A percentile compares a stretch with the other conserved stretches of the same genome.
phyloP scores from a whole-genome alignment of 2,888 invertebrate species.

The Dolichopus griseipennis region DNA sequence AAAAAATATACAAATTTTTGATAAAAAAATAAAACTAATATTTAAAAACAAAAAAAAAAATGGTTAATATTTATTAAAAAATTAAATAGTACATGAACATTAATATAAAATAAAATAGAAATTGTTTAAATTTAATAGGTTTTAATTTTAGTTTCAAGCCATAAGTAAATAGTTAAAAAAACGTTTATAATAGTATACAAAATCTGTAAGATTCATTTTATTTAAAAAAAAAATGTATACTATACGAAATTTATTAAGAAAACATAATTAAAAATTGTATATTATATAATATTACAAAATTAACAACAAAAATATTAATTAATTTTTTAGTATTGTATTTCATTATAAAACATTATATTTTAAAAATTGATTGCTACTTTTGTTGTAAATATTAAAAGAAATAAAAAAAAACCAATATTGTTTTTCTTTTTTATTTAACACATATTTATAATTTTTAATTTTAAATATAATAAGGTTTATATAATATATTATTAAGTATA shows the following conservation, averaged over 20 bases:
- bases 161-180: neutral
- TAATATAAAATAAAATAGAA: neutral
- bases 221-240: no score
- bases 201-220: neutral
- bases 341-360: neutral
- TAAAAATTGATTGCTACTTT: conserved; percentile 2
- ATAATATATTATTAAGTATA: neutral
- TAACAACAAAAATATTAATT: neutral
- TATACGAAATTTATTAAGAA: neutral
- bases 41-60: no score
- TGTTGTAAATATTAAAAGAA: neutral
- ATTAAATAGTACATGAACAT: neutral
- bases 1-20: no score
- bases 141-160: neutral
- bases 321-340: neutral
- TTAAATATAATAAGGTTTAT: no score
- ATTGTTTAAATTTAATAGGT: neutral
- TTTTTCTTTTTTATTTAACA: neutral
- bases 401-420: neutral
- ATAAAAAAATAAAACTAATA: no score
- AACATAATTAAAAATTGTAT: neutral
- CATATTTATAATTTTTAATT: no score
- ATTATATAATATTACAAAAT: neutral
- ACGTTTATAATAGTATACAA: neutral
- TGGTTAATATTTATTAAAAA: neutral